phyloP scores from a whole-genome alignment of 2,888 invertebrate genomes.

The Lasioglossum lativentre region DNA sequence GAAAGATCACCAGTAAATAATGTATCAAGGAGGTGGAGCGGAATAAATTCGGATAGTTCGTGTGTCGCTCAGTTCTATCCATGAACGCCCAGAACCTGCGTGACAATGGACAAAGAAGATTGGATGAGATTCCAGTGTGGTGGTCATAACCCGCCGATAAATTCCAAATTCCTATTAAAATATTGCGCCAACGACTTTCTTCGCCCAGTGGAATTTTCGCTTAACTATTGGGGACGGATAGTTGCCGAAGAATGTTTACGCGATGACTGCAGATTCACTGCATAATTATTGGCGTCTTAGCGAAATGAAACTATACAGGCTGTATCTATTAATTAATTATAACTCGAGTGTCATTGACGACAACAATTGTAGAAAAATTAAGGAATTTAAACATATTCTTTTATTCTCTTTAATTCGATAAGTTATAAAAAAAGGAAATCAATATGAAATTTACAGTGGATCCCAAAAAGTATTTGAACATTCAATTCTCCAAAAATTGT shows the following conservation, averaged over 20 bases:
- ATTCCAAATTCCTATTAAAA: constrained; percentile 42
- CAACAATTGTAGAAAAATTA: background rate
- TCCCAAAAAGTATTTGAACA: too few species aligned
- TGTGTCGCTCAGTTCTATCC: constrained; percentile 99
- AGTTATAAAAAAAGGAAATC: too few species aligned
- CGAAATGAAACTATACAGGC: background rate
- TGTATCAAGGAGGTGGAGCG: constrained; percentile 96
- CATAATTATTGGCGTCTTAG: background rate
- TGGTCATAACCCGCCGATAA: constrained; percentile 32
- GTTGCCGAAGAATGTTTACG: background rate
- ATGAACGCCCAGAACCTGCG: constrained; percentile 96
- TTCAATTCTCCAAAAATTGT: too few species aligned
- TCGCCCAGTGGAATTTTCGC: constrained; percentile 20
- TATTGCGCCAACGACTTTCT: constrained; percentile 11
- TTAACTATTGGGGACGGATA: background rate
- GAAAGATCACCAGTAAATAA: constrained; percentile 98
- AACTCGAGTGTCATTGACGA: background rate
- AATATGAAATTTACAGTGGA: too few species aligned
- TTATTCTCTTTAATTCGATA: too few species aligned
- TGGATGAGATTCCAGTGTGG: constrained; percentile 44
- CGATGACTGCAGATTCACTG: background rate
- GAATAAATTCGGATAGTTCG: constrained; percentile 99
- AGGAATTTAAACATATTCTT: too few species aligned
- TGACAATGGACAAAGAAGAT: constrained; percentile 40
- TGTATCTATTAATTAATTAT: too few species aligned